Percentiles rank a stretch among this genome's conserved stretches.
Conservation (phyloP, 2,113 vertebrate species). For the Scytalopus superciliaris region DNA sequence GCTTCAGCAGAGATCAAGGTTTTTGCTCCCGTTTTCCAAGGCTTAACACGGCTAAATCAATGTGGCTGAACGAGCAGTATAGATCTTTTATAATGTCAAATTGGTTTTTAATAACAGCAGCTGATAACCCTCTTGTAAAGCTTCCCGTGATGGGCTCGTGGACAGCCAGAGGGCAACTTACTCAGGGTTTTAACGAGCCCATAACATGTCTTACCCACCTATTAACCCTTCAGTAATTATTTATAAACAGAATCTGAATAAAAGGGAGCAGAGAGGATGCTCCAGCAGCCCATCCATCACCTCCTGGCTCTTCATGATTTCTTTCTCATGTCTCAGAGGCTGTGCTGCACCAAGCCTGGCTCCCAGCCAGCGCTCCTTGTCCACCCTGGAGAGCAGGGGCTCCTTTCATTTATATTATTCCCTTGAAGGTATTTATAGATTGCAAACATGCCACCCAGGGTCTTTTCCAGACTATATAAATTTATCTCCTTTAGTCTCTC, state of each 20-base stretch:
- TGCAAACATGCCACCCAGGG: not conserved
- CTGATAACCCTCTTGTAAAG: slow-evolving; percentile 10
- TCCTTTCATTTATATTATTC: not conserved
- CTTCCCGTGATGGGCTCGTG: not conserved
- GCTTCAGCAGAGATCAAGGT: slow-evolving; percentile 48
- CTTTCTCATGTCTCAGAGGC: not conserved
- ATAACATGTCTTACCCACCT: not conserved
- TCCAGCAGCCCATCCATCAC: not conserved
- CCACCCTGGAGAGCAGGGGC: not conserved
- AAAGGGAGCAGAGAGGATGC: not conserved
- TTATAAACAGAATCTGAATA: not conserved
- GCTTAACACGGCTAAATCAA: slow-evolving; percentile 38
- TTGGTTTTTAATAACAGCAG: slow-evolving; percentile 20
- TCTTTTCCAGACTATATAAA: not conserved
- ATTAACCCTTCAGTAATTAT: not conserved
- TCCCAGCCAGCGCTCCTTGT: not conserved
- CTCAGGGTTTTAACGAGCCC: not conserved
- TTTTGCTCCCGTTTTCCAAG: slow-evolving; percentile 4
- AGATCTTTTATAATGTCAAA: slow-evolving; percentile 37
- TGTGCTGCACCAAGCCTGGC: not conserved
- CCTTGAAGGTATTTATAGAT: slow-evolving; percentile 34
- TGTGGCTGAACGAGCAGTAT: slow-evolving; percentile 21
- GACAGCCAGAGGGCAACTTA: not conserved
- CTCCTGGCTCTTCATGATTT: not conserved
- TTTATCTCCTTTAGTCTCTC: not conserved